phyloP scores from a whole-genome alignment of 2,797 vertebrate genomes.

The Esox masquinongy region DNA sequence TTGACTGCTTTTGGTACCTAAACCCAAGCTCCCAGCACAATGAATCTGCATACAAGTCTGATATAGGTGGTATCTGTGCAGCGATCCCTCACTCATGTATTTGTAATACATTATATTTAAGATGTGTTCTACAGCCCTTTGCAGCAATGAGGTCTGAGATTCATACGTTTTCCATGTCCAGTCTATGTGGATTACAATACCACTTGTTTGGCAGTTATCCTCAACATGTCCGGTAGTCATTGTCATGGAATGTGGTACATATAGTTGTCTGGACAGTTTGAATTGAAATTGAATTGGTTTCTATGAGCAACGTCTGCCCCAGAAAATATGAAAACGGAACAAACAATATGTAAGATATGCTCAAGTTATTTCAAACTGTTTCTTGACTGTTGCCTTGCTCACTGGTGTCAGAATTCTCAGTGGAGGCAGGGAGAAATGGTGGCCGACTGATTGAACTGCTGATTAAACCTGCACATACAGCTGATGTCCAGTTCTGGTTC shows the following conservation, averaged over 20 bases:
- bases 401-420: not conserved
- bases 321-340: not conserved
- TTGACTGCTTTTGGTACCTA: conserved; percentile 16
- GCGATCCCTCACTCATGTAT: not conserved
- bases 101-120: not conserved
- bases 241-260: not conserved
- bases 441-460: not conserved
- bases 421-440: not conserved
- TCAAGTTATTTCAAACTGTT: conserved; percentile 1
- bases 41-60: not conserved
- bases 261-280: not conserved
- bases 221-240: not conserved
- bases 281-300: not conserved
- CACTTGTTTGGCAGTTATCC: not conserved
- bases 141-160: not conserved
- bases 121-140: not conserved
- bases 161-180: not conserved
- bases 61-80: not conserved
- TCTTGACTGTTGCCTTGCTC: not conserved
- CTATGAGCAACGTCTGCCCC: not conserved
- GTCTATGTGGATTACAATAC: not conserved
- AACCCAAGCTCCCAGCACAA: not conserved
- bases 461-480: not conserved
- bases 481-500: not conserved
- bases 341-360: not conserved